Conservation (phyloP, 2,888 invertebrate species). For the Adela reaumurella region DNA sequence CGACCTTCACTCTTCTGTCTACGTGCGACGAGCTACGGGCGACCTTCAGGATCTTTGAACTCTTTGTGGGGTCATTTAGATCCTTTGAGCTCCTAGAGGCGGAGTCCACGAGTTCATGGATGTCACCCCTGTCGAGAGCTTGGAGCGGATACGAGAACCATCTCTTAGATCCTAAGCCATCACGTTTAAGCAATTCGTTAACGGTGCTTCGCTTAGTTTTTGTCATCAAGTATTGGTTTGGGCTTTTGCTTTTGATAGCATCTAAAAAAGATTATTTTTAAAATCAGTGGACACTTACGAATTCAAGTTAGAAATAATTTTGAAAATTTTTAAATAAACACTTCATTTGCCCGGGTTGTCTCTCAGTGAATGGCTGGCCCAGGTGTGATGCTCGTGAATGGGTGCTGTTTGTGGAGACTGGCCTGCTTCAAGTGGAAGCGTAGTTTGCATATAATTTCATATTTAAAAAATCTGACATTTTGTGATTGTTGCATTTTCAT, state of each 20-base stretch:
- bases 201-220: constrained; percentile 38
- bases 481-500: no score
- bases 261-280: not conserved
- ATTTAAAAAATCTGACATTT: no score
- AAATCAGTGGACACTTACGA: no score
- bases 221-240: constrained; percentile 34
- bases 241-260: constrained; percentile 21
- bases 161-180: constrained; percentile 38
- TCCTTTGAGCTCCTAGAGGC: not conserved
- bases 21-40: constrained; percentile 24
- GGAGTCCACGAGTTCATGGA: not conserved
- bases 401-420: no score
- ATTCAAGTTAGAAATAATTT: no score
- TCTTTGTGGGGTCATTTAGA: not conserved
- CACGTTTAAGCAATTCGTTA: constrained; percentile 37
- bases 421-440: no score
- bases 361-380: no score
- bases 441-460: no score
- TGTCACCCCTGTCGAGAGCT: not conserved
- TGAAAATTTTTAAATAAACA: no score
- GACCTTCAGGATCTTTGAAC: not conserved
- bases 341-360: no score
- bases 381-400: no score
- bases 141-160: constrained; percentile 40
- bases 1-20: constrained; percentile 40